phyloP scores from a whole-genome alignment of 1,140 invertebrate genomes.

The Rhyzopertha dominica region DNA sequence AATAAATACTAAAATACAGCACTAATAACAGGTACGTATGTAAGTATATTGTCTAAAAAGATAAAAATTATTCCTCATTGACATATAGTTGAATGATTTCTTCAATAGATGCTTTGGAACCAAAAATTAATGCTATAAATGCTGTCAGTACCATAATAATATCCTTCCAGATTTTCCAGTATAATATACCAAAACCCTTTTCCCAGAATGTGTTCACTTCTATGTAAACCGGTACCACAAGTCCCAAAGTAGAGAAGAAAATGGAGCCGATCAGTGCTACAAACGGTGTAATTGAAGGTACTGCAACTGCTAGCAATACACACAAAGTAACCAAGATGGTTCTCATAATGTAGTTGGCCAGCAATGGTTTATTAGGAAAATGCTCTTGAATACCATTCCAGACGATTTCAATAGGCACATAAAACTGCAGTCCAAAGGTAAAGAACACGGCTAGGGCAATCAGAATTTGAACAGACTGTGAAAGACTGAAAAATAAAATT shows the following conservation, averaged over 20 bases:
- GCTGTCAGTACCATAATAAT: conserved; percentile 63
- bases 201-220: conserved; percentile 73
- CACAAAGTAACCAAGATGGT: conserved; percentile 52
- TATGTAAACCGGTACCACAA: conserved; percentile 82
- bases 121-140: conserved; percentile 65
- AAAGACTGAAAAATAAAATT: conserved; percentile 59
- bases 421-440: conserved; percentile 88
- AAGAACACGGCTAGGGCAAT: conserved; percentile 83
- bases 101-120: conserved; percentile 62
- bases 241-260: conserved; percentile 82
- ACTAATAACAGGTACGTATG: too few species aligned
- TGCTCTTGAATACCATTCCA: conserved; percentile 65
- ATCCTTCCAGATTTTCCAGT: conserved; percentile 69
- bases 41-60: too few species aligned
- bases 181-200: conserved; percentile 57
- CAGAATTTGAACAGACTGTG: conserved; percentile 73
- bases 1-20: too few species aligned
- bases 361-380: conserved; percentile 55
- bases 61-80: too few species aligned
- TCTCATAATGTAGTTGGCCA: conserved; percentile 71
- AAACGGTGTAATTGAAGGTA: conserved; percentile 80
- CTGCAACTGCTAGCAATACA: conserved; percentile 75
- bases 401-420: conserved; percentile 77
- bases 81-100: too few species aligned
- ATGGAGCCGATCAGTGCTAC: conserved; percentile 89